These are phyloP conservation scores for Carollia perspicillata DNA, from an alignment of 2,113 vertebrate species.

Conservation along the genomic window DNA sequence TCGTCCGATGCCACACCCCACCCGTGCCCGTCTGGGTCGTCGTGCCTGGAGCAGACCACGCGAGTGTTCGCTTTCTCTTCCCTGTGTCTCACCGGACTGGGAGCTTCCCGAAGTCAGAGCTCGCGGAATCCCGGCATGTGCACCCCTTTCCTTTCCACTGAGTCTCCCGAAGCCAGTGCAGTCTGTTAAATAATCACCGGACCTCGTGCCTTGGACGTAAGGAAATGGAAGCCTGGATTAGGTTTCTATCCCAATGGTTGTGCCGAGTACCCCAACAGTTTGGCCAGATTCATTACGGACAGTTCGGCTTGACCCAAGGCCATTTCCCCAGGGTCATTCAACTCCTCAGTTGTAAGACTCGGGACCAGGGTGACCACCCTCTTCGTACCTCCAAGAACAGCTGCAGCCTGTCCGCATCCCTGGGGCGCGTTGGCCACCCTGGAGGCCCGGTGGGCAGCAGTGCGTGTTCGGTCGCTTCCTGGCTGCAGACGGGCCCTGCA, in stretches of 20 bases:
- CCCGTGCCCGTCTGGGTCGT: background rate
- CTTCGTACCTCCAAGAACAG: background rate
- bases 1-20: too few relatives aligned
- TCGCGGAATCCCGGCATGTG: background rate
- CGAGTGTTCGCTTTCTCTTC: background rate
- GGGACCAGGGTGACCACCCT: background rate
- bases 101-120: background rate
- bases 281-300: background rate
- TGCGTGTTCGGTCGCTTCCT: background rate
- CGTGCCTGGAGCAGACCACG: background rate
- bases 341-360: background rate
- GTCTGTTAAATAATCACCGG: background rate
- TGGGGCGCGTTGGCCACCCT: background rate
- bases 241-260: background rate
- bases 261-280: background rate
- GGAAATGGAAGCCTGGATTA: background rate
- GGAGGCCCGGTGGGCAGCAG: background rate
- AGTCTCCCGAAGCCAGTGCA: background rate
- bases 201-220: background rate
- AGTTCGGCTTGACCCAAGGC: background rate
- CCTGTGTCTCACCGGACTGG: background rate
- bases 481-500: background rate
- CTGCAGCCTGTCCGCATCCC: background rate
- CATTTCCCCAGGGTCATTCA: background rate
- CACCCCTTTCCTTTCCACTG: background rate